Percentiles rank a stretch among this genome's conserved stretches.
Conservation (phyloP, 2,888 invertebrate species). For the Beris morrisii region DNA sequence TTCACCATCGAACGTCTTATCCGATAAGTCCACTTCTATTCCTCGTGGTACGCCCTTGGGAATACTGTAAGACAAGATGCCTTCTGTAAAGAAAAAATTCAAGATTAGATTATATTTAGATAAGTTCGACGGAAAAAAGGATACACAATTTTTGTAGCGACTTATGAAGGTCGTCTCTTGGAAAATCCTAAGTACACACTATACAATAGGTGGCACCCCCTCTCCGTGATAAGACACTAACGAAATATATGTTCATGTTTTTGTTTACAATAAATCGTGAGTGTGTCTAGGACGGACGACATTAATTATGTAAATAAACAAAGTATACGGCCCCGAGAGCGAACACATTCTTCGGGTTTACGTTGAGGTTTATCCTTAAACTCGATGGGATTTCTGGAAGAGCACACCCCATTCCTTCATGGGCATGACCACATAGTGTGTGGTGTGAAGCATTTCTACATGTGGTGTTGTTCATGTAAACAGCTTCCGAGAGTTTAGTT, state of each 20-base stretch:
- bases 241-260: conserved; percentile 7
- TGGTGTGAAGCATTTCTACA: too few species aligned
- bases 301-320: conserved; percentile 35
- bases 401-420: too few species aligned
- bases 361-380: too few species aligned
- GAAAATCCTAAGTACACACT: conserved; percentile 9
- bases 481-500: too few species aligned
- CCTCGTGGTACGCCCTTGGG: conserved; percentile 72
- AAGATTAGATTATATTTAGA: conserved; percentile 11
- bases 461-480: too few species aligned
- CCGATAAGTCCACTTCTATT: conserved; percentile 74
- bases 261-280: conserved; percentile 35
- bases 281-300: conserved; percentile 15
- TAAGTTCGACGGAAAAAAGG: background rate
- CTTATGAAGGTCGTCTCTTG: background rate
- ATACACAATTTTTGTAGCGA: background rate
- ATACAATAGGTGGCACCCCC: background rate
- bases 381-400: too few species aligned
- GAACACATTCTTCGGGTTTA: background rate
- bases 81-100: conserved; percentile 61
- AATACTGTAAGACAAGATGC: conserved; percentile 76
- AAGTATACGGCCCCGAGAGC: background rate
- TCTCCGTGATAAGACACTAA: conserved; percentile 16
- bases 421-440: too few species aligned
- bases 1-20: conserved; percentile 76